phyloP scores from a whole-genome alignment of 2,797 vertebrate species.

The Cyclura pinguis region DNA sequence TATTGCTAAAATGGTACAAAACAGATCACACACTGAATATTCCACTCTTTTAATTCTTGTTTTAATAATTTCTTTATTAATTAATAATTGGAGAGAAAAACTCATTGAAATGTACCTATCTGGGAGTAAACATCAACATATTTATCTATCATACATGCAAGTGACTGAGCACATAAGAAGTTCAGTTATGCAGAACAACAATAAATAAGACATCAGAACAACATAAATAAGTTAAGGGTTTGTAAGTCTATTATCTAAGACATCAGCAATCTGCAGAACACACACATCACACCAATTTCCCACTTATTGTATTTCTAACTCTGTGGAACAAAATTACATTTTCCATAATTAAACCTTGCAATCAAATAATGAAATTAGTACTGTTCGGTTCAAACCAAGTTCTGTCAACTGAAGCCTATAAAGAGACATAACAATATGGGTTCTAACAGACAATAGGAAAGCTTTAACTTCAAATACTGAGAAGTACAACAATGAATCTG shows the following conservation, averaged over 20 bases:
- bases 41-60: not conserved
- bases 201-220: not conserved
- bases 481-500: not conserved
- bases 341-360: conserved; percentile 5
- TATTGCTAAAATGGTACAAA: not conserved
- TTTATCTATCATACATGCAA: not conserved
- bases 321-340: not conserved
- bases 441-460: not conserved
- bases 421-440: not conserved
- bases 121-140: not conserved
- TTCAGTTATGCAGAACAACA: not conserved
- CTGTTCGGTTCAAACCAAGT: not conserved
- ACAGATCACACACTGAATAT: not conserved
- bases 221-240: not conserved
- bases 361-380: conserved; percentile 9
- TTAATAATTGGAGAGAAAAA: not conserved
- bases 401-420: not conserved
- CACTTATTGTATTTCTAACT: conserved; percentile 1
- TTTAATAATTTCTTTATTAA: conserved; percentile 5
- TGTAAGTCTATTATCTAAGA: not conserved
- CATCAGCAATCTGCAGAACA: not conserved
- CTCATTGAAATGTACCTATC: not conserved
- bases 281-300: not conserved
- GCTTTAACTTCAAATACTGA: not conserved
- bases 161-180: not conserved